Base-by-base conservation (phyloP, 1,140 invertebrate genomes). In the Acarapis woodi region DNA sequence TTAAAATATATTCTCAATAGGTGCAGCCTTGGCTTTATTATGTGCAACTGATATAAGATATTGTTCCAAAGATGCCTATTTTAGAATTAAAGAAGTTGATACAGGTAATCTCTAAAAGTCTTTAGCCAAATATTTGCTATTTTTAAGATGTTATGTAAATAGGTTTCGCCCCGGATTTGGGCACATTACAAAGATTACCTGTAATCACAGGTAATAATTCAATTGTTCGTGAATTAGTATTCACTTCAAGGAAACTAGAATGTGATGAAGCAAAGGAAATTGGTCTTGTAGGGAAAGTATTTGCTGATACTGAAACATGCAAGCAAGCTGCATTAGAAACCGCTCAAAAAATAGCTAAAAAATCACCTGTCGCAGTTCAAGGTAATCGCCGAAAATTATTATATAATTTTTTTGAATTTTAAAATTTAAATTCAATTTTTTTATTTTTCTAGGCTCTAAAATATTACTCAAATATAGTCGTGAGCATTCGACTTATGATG, bases 281-380 rank as follows among this genome's bases (percentile, higher is more conserved):
- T 38, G 78, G 80, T 31, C 60, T 85, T 6, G 68, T 87, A 6
- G 73, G 64, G 49, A 65, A 65, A 51, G 58, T 80, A 4, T 75
- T 68, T 51, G 59, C 65, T 2, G 62, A 71, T 51, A 67, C 69
- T 54, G 64, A 73, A 45, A 71, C 69, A 37, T 55, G 80, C 55
- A 48, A 90, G 8, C 56, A 64, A 23, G 64, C 61, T 37, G 71
- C 73, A 0, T 38, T 85, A 1, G 60, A 68, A 22, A 38, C 80
- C 38, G 87, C 82, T 19, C 61, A 65, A 47, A 46, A 57, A 25
- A 90, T 96, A 46, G 76, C 85, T 12, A 51, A 48, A n/a, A 83
- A 83, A 56, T 88, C 80, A 61, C 88, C 88, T 8, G 71, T 94
- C 21, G 87, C 83, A 2, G 71, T 94, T 9, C 85, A 93, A 57